Percentiles rank a stretch among this genome's conserved stretches.
phyloP scores from a whole-genome alignment of 2,113 vertebrate genomes.

The Catharus fuscescens region DNA sequence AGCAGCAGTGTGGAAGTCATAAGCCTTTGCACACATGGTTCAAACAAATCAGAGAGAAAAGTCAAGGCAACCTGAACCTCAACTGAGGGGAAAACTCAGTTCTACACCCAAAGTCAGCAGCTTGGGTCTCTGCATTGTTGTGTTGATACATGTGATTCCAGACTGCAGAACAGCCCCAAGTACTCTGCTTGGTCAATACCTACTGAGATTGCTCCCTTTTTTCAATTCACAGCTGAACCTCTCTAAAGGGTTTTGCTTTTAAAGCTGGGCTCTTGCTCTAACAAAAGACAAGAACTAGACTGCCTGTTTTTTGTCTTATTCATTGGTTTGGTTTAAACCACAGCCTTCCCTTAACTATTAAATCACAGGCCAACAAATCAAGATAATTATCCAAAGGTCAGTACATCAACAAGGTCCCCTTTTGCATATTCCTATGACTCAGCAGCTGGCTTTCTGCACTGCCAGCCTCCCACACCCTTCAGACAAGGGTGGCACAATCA shows the following conservation, averaged over 20 bases:
- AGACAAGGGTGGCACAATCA: neutral
- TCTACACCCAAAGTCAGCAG: neutral
- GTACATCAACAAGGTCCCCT: neutral
- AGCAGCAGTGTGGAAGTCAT: neutral
- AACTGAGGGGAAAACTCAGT: neutral
- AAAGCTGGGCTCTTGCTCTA: neutral
- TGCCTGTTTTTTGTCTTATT: neutral
- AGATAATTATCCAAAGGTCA: conserved; percentile 26
- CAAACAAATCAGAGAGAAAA: neutral
- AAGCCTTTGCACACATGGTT: neutral
- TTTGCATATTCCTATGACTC: neutral
- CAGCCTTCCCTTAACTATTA: neutral
- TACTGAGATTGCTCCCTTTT: neutral
- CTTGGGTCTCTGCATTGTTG: neutral
- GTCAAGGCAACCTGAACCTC: neutral
- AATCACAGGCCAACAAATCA: neutral
- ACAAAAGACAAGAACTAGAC: neutral
- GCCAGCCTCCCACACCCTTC: neutral
- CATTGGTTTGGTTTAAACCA: neutral
- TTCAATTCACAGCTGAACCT: neutral
- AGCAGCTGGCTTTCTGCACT: neutral
- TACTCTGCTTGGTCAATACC: neutral
- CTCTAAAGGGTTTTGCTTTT: neutral
- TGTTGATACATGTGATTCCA: neutral
- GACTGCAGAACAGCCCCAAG: neutral